Evolutionary conservation across 1,140 invertebrate genomes (phyloP), one percentile per base, ranked within the genome.

Genomic region (Oryzaephilus surinamensis): DNA sequence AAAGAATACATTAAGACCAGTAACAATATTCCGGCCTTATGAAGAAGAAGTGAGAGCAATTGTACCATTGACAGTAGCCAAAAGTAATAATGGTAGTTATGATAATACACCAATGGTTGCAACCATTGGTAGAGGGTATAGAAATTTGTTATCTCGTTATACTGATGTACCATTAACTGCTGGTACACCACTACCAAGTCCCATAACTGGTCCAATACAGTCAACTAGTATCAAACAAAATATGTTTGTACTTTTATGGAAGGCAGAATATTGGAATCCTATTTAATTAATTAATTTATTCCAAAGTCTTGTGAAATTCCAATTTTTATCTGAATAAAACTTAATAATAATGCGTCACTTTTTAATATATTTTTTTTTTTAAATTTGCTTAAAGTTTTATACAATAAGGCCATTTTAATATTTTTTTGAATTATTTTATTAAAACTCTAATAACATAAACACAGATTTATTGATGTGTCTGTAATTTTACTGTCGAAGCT

Each of bases 21-120:
- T 93, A 18, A 91, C 87, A 1, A 84, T 93, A 10, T 94, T 93
- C 61, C 67, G 89, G 33, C 90, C 90, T 1, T 91, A 87, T 53
- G 84, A 90, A 59, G 83, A 86, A 50, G 85, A 92, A 61, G 84
- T 68, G 3, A 57, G 52, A 29, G 58, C 62, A 4, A 70, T 71
- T 41, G 50, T 69, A 10, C 62, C 66, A 6, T 54, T 68, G 40
- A 43, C 47, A 15, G 45, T 59, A 18, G 46, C 43, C 10, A 58
- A 55, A 45, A 50, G 39, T 30, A 40, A 18, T 15, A 45, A 53
- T 18, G 49, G 55, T 44, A 39, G 62, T 48, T 42, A 69, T 55
- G 48, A 70, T 46, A 59, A 68, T 49, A 58, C 60, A 49, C 50
- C 71, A 2, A 54, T 81, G 31, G 61, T 91, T 21, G 82, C 77